phyloP scores from a whole-genome alignment of 2,888 invertebrate genomes.

The Pammene aurita region DNA sequence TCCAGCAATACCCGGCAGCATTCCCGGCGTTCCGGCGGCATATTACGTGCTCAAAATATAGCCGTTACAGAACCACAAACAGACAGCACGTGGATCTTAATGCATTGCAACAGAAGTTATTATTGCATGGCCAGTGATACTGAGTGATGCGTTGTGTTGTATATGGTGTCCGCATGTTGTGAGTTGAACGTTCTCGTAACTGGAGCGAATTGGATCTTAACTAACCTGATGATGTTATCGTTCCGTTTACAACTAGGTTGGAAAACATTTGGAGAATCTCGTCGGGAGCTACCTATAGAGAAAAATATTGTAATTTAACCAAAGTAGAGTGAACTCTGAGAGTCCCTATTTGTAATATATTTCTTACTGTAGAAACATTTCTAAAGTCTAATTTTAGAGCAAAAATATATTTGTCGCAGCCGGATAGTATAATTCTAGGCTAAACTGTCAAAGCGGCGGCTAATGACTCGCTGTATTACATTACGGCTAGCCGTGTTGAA shows the following conservation, averaged over 20 bases:
- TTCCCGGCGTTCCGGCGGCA: slow-evolving; percentile 23
- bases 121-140: neutral
- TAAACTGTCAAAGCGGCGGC: too few relatives aligned
- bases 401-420: too few relatives aligned
- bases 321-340: too few relatives aligned
- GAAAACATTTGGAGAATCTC: neutral
- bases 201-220: slow-evolving; percentile 36
- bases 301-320: neutral
- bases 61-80: slow-evolving; percentile 20
- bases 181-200: slow-evolving; percentile 34
- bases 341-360: too few relatives aligned
- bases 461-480: too few relatives aligned
- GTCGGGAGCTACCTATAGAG: neutral
- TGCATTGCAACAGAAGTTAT: neutral
- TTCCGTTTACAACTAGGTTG: neutral
- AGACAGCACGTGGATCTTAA: slow-evolving; percentile 1
- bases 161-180: slow-evolving; percentile 17
- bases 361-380: too few relatives aligned
- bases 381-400: too few relatives aligned
- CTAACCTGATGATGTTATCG: slow-evolving; percentile 17
- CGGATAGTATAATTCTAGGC: too few relatives aligned
- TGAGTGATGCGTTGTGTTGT: slow-evolving; percentile 3
- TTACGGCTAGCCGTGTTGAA: too few relatives aligned
- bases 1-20: slow-evolving; percentile 2
- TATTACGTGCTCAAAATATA: slow-evolving; percentile 32